These are phyloP conservation scores for Odocoileus hemionus DNA, from an alignment of 2,113 vertebrate genomes.

Conservation along the genomic window DNA sequence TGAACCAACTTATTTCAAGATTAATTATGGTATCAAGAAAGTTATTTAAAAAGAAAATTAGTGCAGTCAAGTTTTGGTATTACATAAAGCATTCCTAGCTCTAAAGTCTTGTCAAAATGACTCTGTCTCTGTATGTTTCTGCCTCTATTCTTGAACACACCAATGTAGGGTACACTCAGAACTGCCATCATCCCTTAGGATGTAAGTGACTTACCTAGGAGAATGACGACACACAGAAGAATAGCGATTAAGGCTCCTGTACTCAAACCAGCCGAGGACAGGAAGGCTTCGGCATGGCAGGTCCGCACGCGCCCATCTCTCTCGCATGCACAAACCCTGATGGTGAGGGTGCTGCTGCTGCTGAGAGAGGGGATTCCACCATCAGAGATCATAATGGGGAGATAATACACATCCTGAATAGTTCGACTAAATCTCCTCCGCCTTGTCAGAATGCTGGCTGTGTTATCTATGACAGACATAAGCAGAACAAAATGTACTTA, in stretches of 20 bases:
- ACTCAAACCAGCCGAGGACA: slow-evolving; percentile 94
- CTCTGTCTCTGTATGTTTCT: background rate
- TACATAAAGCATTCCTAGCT: no score
- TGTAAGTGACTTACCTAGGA: slow-evolving; percentile 87
- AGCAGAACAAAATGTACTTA: slow-evolving; percentile 53
- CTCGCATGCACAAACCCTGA: slow-evolving; percentile 93
- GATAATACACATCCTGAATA: slow-evolving; percentile 90
- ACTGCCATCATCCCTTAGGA: fast-evolving
- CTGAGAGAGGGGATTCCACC: slow-evolving; percentile 92
- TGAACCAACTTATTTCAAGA: slow-evolving; percentile 47
- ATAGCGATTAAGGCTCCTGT: slow-evolving; percentile 97
- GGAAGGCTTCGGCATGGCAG: slow-evolving; percentile 94
- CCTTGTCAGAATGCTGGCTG: slow-evolving; percentile 87
- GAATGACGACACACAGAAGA: slow-evolving; percentile 95
- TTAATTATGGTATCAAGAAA: background rate
- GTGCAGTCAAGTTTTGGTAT: background rate
- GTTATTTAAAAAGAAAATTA: background rate
- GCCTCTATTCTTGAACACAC: background rate
- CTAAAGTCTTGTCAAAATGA: slow-evolving; percentile 12
- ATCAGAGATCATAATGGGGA: slow-evolving; percentile 92
- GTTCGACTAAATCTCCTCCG: slow-evolving; percentile 88
- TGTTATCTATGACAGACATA: slow-evolving; percentile 85
- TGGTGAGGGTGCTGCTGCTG: slow-evolving; percentile 93
- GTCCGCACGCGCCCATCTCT: slow-evolving; percentile 86
- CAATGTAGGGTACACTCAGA: fast-evolving